Evolutionary conservation across 2,113 vertebrate genomes (phyloP).

Genomic region (Gadus macrocephalus): DNA sequence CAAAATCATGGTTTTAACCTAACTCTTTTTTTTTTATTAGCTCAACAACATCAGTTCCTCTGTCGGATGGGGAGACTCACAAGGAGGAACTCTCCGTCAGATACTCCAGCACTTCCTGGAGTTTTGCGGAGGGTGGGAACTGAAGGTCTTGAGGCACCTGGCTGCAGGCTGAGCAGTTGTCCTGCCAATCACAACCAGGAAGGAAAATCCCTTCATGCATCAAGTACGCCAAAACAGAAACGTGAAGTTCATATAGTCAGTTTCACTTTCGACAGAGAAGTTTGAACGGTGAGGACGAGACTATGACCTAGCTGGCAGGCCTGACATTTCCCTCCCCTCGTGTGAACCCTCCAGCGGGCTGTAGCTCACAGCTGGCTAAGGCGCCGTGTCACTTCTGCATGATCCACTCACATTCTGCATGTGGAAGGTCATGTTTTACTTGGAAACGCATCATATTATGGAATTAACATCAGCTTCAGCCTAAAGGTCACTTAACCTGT

Average conservation of each 20-base stretch:
- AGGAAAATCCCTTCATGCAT: too few relatives aligned
- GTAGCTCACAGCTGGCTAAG: too few relatives aligned
- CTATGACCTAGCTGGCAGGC: too few relatives aligned
- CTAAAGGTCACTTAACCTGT: too few relatives aligned
- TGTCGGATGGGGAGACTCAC: conserved; percentile 73
- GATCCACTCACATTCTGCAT: too few relatives aligned
- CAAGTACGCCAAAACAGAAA: background rate
- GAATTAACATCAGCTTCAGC: too few relatives aligned
- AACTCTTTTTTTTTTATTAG: background rate
- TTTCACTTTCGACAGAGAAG: background rate
- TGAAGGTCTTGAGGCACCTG: conserved; percentile 93
- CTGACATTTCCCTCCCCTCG: too few relatives aligned
- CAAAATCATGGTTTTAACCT: background rate
- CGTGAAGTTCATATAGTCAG: background rate
- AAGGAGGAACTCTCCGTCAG: conserved; percentile 88
- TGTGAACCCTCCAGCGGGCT: too few relatives aligned
- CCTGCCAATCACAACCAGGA: conserved; percentile 35
- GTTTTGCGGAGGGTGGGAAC: conserved; percentile 90
- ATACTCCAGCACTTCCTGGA: conserved; percentile 94
- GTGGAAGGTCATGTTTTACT: too few relatives aligned
- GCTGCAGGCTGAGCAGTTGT: conserved; percentile 89
- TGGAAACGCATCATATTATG: too few relatives aligned
- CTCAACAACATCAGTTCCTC: background rate
- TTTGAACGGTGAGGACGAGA: background rate
- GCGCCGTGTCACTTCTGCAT: too few relatives aligned